Evolutionary conservation across 2,888 invertebrate genomes (phyloP), one percentile per base, ranked within the genome.

Genomic region (Meghimatium bilineatum): DNA sequence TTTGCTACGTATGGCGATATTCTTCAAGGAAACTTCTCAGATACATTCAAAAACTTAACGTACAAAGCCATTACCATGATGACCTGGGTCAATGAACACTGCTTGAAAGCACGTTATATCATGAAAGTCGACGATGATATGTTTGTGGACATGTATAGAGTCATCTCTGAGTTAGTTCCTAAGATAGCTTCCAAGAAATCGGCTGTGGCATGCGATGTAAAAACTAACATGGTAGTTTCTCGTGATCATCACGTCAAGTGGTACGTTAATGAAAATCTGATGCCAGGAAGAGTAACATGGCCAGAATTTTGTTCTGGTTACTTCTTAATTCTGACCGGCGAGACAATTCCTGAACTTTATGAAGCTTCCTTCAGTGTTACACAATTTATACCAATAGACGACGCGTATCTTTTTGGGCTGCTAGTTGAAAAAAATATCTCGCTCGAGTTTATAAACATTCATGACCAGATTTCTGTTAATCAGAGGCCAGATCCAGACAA

Each of bases 381-480:
- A 1, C 89, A 90, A 0, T 88, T 89, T 71, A 90, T 92, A 82
- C 89, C 89, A 36, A 90, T 92, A 14, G 93, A 93, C 80, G 93
- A 93, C 82, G 92, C 90, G 5, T 93, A 92, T 76, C 81, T 91
- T 63, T 92, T 91, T 56, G 93, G 92, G 10, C 80, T 91, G 14
- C 84, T 92, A 26, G 85, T 89, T 3, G 75, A 74, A 36, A 32
- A 87, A 90, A 78, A 78, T 36, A 29, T 49, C 14, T 44, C 71
- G 23, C 23, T 79, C 10, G 66, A 66, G 32, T 56, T 74, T 49
- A 3, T 72, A 26, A 76, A 83, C 74, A 79, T 83, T 52, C 83
- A 82, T 98, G 87, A 95, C 97, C 14, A 97, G 97, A 94, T 98
- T 98, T 93, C 97, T 98, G 84, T 97, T 97, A 10, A 95, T 98